These are phyloP conservation scores for Dendrolimus pini DNA, from an alignment of 2,888 invertebrate genomes.

Conservation along the genomic window DNA sequence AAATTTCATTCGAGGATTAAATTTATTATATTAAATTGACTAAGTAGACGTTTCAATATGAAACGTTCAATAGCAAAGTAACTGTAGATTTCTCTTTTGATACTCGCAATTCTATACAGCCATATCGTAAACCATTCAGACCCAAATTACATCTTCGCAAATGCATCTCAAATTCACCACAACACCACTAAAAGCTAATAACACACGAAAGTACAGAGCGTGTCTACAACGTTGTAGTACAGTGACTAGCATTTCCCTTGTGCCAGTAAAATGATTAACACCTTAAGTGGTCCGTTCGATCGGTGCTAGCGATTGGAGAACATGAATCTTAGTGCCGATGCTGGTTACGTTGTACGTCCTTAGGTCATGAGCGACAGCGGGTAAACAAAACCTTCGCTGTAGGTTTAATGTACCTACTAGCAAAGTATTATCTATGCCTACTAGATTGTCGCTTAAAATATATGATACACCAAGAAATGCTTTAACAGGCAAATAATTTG, in stretches of 20 bases:
- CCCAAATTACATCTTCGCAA: neutral
- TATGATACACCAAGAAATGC: too few species aligned
- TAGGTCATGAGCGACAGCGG: neutral
- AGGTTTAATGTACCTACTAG: too few species aligned
- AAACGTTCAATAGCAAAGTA: too few species aligned
- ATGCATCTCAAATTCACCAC: neutral
- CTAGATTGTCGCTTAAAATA: too few species aligned
- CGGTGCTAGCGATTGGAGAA: conserved; percentile 25
- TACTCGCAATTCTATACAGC: neutral
- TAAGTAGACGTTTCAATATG: too few species aligned
- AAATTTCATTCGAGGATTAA: too few species aligned
- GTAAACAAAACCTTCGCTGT: neutral
- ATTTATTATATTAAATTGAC: too few species aligned
- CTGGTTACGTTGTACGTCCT: neutral
- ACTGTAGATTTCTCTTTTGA: neutral
- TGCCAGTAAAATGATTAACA: conserved; percentile 46
- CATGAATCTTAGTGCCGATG: conserved; percentile 11
- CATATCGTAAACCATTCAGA: neutral
- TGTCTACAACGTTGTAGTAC: neutral
- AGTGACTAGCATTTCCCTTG: conserved; percentile 15
- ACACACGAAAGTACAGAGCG: conserved; percentile 15
- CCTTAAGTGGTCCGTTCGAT: conserved; percentile 45
- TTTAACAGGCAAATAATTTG: too few species aligned
- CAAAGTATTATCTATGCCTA: too few species aligned
- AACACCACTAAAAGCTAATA: neutral